Percentiles rank a stretch among this genome's conserved stretches.
Conservation (phyloP, 2,888 invertebrate genomes). For the Stratiomys singularior region DNA sequence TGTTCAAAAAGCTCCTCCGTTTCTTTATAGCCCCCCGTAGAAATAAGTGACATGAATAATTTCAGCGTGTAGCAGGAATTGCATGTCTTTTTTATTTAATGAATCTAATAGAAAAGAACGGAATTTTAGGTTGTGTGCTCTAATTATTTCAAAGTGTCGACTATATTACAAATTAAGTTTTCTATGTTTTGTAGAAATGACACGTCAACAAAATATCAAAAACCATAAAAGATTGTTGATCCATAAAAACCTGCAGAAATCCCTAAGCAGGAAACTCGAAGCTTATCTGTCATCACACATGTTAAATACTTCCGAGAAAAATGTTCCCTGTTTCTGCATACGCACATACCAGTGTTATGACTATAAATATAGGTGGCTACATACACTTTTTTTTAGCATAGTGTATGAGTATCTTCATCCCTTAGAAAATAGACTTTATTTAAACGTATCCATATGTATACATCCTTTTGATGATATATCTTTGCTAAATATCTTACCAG, state of each 20-base stretch:
- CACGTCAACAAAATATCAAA: not conserved
- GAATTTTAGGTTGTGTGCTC: no score
- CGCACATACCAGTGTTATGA: not conserved
- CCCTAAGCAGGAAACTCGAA: not conserved
- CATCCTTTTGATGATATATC: constrained; percentile 5
- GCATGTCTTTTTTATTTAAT: no score
- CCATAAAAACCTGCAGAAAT: not conserved
- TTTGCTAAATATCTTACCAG: not conserved
- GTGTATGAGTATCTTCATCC: no score
- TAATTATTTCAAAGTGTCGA: not conserved
- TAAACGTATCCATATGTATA: not conserved
- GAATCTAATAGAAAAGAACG: no score
- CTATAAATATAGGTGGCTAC: not conserved
- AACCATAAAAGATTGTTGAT: not conserved
- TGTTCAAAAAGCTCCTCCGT: no score
- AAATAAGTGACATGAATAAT: no score
- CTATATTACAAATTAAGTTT: not conserved
- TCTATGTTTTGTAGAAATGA: not conserved
- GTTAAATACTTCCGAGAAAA: not conserved
- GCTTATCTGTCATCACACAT: constrained; percentile 1
- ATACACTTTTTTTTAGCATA: no score
- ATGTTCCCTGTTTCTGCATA: not conserved
- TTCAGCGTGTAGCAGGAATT: no score
- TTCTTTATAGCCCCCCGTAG: no score
- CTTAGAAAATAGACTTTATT: no score